Conservation (phyloP, 2,888 invertebrate species). For the Papilio elwesi region DNA sequence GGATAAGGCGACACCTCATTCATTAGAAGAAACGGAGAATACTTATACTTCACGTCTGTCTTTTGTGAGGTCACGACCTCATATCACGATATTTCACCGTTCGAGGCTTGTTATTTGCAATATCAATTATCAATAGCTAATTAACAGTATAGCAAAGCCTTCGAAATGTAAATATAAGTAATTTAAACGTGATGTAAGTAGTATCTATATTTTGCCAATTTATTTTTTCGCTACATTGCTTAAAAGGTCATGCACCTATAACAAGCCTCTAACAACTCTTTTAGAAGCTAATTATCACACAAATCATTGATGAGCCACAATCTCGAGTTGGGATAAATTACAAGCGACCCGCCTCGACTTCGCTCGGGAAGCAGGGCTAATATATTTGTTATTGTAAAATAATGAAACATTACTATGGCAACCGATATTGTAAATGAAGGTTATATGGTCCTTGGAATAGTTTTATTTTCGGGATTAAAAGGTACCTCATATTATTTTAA, state of each 20-base stretch:
- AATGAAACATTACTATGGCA: too few relatives aligned
- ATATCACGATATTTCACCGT: not conserved
- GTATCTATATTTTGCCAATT: constrained; percentile 3
- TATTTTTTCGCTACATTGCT: not conserved
- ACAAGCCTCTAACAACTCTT: not conserved
- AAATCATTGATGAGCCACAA: not conserved
- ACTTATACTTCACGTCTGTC: too few relatives aligned
- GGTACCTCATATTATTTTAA: too few relatives aligned
- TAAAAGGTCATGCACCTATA: constrained; percentile 4
- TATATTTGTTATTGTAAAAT: too few relatives aligned
- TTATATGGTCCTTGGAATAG: too few relatives aligned
- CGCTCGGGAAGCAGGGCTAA: too few relatives aligned
- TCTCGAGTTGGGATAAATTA: not conserved
- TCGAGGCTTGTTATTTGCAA: not conserved
- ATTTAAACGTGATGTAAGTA: constrained; percentile 18
- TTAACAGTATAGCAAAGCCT: constrained; percentile 11
- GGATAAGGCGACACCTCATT: too few relatives aligned
- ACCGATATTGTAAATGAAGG: too few relatives aligned
- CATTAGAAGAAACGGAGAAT: too few relatives aligned
- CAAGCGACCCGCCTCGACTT: too few relatives aligned
- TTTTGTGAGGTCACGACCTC: too few relatives aligned
- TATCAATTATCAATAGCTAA: constrained; percentile 1
- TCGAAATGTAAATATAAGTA: constrained; percentile 2
- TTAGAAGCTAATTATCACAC: not conserved
- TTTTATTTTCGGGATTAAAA: too few relatives aligned